Percentiles rank a stretch among this genome's conserved stretches.
phyloP scores from a whole-genome alignment of 2,113 vertebrate species.

The Mugil cephalus region DNA sequence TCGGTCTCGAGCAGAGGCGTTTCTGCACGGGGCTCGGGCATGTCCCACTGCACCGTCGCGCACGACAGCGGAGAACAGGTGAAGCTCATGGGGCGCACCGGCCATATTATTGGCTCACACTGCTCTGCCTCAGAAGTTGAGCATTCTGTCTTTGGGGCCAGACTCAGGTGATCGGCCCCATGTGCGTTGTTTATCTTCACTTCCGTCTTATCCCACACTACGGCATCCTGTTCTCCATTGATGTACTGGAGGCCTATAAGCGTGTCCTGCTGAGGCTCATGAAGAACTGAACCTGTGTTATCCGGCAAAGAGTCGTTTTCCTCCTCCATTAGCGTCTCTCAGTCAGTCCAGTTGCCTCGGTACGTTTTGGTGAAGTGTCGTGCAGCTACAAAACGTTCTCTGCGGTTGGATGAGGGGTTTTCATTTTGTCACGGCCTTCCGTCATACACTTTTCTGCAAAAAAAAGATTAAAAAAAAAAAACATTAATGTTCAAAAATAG shows the following conservation, averaged over 20 bases:
- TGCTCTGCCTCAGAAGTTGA: slow-evolving; percentile 41
- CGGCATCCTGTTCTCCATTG: slow-evolving; percentile 42
- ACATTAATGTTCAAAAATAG: slow-evolving; percentile 5
- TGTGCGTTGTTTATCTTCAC: slow-evolving; percentile 10
- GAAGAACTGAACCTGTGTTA: slow-evolving; percentile 34
- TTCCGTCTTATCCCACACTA: slow-evolving; percentile 13
- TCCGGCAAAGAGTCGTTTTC: slow-evolving; percentile 51
- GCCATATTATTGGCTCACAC: slow-evolving; percentile 64
- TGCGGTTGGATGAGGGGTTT: slow-evolving; percentile 7
- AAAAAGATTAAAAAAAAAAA: slow-evolving; percentile 12
- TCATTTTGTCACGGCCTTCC: slow-evolving; percentile 26
- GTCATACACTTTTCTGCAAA: slow-evolving; percentile 44
- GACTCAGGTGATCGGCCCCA: neutral
- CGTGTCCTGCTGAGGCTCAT: slow-evolving; percentile 25
- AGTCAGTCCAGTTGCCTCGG: slow-evolving; percentile 8
- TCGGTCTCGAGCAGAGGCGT: slow-evolving; percentile 35
- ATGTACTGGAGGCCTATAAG: slow-evolving; percentile 30
- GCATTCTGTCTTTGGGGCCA: neutral
- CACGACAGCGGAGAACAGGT: slow-evolving; percentile 58
- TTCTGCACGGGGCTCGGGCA: slow-evolving; percentile 52
- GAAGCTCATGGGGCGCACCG: slow-evolving; percentile 51
- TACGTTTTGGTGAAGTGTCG: slow-evolving; percentile 7
- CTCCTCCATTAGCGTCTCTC: slow-evolving; percentile 71
- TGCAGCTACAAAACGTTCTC: slow-evolving; percentile 35
- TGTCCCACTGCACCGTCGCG: slow-evolving; percentile 82